Evolutionary conservation across 2,888 invertebrate genomes (phyloP).

Genomic region (Coleophora deauratella): DNA sequence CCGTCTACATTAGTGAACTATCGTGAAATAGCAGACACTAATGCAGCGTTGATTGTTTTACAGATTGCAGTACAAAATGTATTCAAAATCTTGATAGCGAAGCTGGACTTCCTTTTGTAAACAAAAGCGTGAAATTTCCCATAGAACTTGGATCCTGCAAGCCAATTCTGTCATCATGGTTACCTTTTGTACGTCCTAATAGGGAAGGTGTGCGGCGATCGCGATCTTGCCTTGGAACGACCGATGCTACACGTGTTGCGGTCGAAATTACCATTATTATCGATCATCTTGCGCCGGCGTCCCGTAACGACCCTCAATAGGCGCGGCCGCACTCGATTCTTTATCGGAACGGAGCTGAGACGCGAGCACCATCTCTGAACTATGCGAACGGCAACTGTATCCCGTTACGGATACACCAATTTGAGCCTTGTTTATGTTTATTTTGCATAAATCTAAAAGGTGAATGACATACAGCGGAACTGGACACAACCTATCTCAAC

Average conservation of each 20-base stretch:
- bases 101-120: conserved; percentile 23
- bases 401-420: conserved; percentile 46
- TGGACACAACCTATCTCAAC: conserved; percentile 23
- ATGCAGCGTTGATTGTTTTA: no score
- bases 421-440: conserved; percentile 50
- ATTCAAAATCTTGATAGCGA: conserved; percentile 11
- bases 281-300: conserved; percentile 66
- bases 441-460: conserved; percentile 25
- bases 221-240: conserved; percentile 51
- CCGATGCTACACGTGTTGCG: conserved; percentile 66
- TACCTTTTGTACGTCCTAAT: conserved; percentile 58
- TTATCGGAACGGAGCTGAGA: conserved; percentile 33
- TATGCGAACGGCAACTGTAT: conserved; percentile 19
- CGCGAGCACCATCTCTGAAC: conserved; percentile 17
- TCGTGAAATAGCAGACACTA: no score
- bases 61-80: no score
- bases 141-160: conserved; percentile 22
- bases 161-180: conserved; percentile 48
- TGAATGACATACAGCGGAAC: conserved; percentile 16
- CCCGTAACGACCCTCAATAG: conserved; percentile 66
- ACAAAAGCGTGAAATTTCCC: conserved; percentile 17
- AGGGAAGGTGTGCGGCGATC: conserved; percentile 49
- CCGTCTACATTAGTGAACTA: no score
- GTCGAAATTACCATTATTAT: conserved; percentile 72
- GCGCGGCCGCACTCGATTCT: conserved; percentile 49